Base-by-base conservation (phyloP, 1,140 invertebrate genomes). In the Gonioctena quinquepunctata region DNA sequence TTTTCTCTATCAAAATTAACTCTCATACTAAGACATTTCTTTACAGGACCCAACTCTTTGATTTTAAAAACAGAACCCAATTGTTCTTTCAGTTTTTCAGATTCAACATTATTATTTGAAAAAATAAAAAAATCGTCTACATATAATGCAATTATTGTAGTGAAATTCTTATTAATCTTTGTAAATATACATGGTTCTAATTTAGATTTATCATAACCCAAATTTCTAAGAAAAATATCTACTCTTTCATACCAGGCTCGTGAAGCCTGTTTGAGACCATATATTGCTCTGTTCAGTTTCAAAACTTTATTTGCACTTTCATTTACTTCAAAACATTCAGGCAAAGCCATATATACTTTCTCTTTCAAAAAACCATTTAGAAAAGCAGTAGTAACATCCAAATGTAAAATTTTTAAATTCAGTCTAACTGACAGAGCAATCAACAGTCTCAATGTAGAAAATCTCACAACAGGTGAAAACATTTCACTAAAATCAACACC, bases 231-330 rank as follows among this genome's bases (percentile, higher is more conserved):
- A 48, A 60, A 59, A 48, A 74, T 18, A 23, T 81, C 69, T 73
- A 81, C 77, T 2, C 60, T 60, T 73, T 80, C 63, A 71, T 73
- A 79, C 78, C 79, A 81, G 49, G 75, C 77, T 66, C 76, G 70
- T 54, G 82, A 78, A 22, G 82, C 71, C 69, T 85, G 83, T 77
- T 85, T 83, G 16, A 85, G 72, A 0, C 81, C 83, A 73, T 85
- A 85, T 16, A 85, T 63, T 28, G 79, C 73, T 71, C 81, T 83
- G 42, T 82, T 81, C 33, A 85, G 70, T 73, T 70, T 81, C 61
- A 77, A 81, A 25, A 81, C 69, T 52, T 75, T 19, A 33, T 76
- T 69, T 61, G 18, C 22, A 13, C 76, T 28, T 26, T 66, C 54
- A 18, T 66, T 26, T 13, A 80, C 67, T 2, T 80, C 82, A n/a